Evolutionary conservation across 2,888 invertebrate species (phyloP).

Genomic region (Acleris sparsana): DNA sequence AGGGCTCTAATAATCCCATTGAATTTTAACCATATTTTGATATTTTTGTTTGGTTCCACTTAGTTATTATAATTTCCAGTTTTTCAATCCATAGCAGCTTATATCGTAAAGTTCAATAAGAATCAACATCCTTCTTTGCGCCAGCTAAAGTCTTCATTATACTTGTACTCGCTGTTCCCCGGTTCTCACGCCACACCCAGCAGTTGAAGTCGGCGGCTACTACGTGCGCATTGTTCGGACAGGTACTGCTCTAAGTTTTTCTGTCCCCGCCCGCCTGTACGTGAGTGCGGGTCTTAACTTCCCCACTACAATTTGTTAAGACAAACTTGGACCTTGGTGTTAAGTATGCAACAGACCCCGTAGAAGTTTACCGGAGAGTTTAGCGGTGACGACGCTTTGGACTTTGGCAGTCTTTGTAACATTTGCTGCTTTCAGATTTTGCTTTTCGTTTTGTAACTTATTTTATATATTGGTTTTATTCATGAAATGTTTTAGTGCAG

Average conservation of each 20-base stretch:
- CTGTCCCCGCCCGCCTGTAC: slow-evolving; percentile 46
- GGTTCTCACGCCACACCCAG: slow-evolving; percentile 39
- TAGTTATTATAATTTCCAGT: neutral
- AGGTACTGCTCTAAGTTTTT: slow-evolving; percentile 62
- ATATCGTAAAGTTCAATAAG: too few species aligned
- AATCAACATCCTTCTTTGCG: neutral
- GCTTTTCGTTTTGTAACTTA: neutral
- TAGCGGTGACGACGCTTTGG: slow-evolving; percentile 29
- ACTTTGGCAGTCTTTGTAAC: slow-evolving; percentile 15
- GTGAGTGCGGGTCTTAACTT: slow-evolving; percentile 50
- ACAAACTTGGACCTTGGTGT: slow-evolving; percentile 42
- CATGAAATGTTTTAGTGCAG: too few species aligned
- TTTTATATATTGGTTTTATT: neutral
- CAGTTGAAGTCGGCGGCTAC: slow-evolving; percentile 58
- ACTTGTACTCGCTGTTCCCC: slow-evolving; percentile 4
- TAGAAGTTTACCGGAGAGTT: slow-evolving; percentile 32
- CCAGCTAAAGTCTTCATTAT: neutral
- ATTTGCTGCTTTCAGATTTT: slow-evolving; percentile 13
- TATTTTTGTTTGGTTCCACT: neutral
- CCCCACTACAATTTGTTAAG: slow-evolving; percentile 43
- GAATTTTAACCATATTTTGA: too few species aligned
- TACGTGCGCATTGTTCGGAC: slow-evolving; percentile 63
- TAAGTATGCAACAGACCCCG: slow-evolving; percentile 44
- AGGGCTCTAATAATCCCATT: too few species aligned
- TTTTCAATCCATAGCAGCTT: too few species aligned